Evolutionary conservation across 2,113 vertebrate species (phyloP), one percentile per base, ranked within the genome.

Genomic region (Amazona guildingii): DNA sequence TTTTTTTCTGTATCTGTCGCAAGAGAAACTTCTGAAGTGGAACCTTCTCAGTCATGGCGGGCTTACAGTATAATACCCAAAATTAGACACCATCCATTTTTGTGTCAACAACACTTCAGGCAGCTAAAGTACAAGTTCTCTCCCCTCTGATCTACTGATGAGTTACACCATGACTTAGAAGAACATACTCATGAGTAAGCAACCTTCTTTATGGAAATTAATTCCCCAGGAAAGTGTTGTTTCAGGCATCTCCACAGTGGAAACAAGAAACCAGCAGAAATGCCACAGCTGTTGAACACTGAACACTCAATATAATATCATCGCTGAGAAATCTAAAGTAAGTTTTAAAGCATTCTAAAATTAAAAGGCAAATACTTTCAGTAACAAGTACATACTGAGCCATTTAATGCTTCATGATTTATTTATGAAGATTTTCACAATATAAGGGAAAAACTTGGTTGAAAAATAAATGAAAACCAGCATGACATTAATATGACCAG

Each of bases 381-480:
- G 48, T 76, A 75, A 49, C 66, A 68, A 86, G 39, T 59, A 5
- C 69, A 17, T 63, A 94, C 54, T 74, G 92, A 92, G 79, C 68
- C 15, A 0, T 80, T 96, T 96, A 95, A 95, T 72, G 20, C 31
- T 63, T 49, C 78, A 82, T 94, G 90, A 97, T 96, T 96, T 97
- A 97, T 97, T 97, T 95, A 95, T 93, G 88, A 95, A 75, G 55
- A 83, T 90, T 96, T 96, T 95, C 86, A 85, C 35, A 54, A 66
- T 41, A 84, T 88, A 91, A 94, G 81, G 81, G 88, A 93, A 92
- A 96, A 94, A 55, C 18, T 55, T 80, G 1, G 1, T 81, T 92
- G 84, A 96, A 92, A 97, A 95, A 93, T 89, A 97, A 97, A 95
- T 94, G 68, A 96, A 97, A 97, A 97, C 74, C 94, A 97, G 88